These are phyloP conservation scores for Uria aalge DNA, from an alignment of 2,113 vertebrate species.

Conservation along the genomic window DNA sequence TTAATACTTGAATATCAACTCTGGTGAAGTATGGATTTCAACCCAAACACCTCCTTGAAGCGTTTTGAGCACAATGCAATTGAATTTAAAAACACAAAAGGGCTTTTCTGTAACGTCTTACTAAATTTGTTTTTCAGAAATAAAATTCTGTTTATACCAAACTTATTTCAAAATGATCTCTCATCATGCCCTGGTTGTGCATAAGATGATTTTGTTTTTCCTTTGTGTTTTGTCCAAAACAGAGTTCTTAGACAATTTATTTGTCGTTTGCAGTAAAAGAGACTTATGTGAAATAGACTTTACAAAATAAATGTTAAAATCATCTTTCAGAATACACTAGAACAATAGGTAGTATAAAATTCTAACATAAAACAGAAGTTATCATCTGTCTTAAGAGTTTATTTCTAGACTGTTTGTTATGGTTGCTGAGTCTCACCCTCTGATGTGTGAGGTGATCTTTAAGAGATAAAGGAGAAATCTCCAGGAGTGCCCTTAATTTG, in stretches of 20 bases:
- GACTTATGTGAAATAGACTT: background rate
- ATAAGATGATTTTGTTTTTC: background rate
- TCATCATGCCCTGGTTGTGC: background rate
- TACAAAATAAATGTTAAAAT: background rate
- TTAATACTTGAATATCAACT: background rate
- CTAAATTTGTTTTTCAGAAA: background rate
- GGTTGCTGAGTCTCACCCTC: background rate
- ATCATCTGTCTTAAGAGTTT: background rate
- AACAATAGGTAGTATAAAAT: background rate
- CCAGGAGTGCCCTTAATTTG: constrained; percentile 46
- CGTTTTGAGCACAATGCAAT: background rate
- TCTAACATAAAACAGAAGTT: background rate
- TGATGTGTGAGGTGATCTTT: constrained; percentile 8
- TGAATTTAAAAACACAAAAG: background rate
- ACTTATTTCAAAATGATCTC: background rate
- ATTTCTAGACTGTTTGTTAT: background rate
- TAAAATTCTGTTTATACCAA: background rate
- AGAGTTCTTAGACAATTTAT: background rate
- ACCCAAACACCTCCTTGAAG: background rate
- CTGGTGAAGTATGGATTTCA: background rate
- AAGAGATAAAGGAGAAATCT: constrained; percentile 40
- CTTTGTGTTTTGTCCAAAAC: background rate
- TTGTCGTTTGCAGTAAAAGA: background rate
- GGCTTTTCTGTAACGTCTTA: background rate
- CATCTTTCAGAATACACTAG: background rate